These are phyloP conservation scores for Julus scandinavius DNA, from an alignment of 2,888 invertebrate genomes.

Conservation along the genomic window DNA sequence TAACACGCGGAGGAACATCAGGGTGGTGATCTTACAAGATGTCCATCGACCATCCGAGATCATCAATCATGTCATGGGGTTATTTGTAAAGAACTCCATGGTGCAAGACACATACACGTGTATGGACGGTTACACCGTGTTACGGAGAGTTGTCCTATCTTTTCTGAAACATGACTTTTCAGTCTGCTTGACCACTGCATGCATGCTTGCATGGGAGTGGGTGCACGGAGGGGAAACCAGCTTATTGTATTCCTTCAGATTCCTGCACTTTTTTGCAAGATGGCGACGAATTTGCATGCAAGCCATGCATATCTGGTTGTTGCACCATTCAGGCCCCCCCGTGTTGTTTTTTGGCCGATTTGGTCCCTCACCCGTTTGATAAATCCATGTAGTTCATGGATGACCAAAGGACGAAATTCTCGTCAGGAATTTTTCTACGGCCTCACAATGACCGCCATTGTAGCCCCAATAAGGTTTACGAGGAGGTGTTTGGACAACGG, in stretches of 20 bases:
- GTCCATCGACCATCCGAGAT: conserved; percentile 26
- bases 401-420: conserved; percentile 18
- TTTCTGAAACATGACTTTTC: conserved; percentile 33
- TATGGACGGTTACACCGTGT: conserved; percentile 33
- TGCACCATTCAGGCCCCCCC: background rate
- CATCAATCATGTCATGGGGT: conserved; percentile 33
- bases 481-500: conserved; percentile 33
- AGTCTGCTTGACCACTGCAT: conserved; percentile 20
- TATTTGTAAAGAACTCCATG: conserved; percentile 33
- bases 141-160: conserved; percentile 21
- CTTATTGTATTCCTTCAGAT: background rate
- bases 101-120: conserved; percentile 33
- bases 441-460: conserved; percentile 23
- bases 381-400: conserved; percentile 25
- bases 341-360: background rate
- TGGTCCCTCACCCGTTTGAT: background rate
- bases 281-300: conserved; percentile 23
- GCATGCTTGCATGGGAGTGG: background rate
- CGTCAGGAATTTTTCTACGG: conserved; percentile 23
- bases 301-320: conserved; percentile 33
- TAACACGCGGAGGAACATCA: conserved; percentile 14
- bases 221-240: conserved; percentile 25
- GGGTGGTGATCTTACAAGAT: conserved; percentile 26
- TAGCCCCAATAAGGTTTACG: background rate
- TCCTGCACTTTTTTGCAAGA: conserved; percentile 33